phyloP scores from a whole-genome alignment of 2,113 vertebrate genomes.

The Cromileptes altivelis region DNA sequence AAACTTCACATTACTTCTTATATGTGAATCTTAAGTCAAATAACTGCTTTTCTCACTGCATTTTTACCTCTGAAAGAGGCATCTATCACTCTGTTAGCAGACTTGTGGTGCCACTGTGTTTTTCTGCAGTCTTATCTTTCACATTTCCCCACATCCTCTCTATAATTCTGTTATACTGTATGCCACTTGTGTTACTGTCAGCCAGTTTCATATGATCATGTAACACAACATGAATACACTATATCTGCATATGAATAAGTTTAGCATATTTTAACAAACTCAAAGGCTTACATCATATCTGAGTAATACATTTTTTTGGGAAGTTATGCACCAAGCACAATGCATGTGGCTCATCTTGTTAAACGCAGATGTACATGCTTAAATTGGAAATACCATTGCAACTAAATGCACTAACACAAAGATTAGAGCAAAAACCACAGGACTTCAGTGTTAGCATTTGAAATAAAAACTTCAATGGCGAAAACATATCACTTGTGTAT shows the following conservation, averaged over 20 bases:
- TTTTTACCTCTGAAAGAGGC: not conserved
- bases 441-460: not conserved
- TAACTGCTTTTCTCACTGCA: not conserved
- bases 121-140: constrained; percentile 3
- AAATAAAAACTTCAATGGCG: not conserved
- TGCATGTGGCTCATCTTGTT: not conserved
- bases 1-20: not conserved
- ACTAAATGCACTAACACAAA: not conserved
- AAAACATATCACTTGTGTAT: not conserved
- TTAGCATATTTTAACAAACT: not conserved
- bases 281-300: not conserved
- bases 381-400: not conserved
- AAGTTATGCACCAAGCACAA: not conserved
- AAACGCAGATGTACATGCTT: not conserved
- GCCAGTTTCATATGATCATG: no score
- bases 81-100: not conserved
- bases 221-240: no score
- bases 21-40: not conserved
- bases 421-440: not conserved
- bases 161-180: not conserved
- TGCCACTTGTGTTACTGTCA: not conserved
- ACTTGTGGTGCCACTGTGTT: no score
- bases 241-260: not conserved
- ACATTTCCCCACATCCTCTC: constrained; percentile 27
- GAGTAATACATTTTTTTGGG: no score